A percentile compares a stretch with the other conserved stretches of the same genome.
Evolutionary conservation across 2,113 vertebrate genomes (phyloP).

Genomic region (Austrofundulus limnaeus): DNA sequence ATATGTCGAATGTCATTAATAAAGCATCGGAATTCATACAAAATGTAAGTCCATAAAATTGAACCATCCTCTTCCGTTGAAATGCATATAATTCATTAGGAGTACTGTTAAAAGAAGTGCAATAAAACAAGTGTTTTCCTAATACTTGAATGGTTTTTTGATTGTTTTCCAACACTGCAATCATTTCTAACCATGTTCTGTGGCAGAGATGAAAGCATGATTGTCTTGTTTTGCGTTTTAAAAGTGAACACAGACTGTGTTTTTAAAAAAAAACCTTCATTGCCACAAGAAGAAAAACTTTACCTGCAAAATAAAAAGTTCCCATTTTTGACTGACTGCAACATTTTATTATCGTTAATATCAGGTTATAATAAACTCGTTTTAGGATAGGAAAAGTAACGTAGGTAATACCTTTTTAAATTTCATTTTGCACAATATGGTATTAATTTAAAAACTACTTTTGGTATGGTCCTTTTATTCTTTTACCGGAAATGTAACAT

Average conservation of each 20-base stretch:
- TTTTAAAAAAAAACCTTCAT: neutral
- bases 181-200: neutral
- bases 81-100: conserved; percentile 13
- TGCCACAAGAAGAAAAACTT: neutral
- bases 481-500: conserved; percentile 43
- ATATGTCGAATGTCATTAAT: neutral
- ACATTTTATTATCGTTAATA: neutral
- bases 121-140: conserved; percentile 59
- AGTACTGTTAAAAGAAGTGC: conserved; percentile 42
- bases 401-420: no score
- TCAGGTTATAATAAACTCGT: neutral
- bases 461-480: neutral
- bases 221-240: neutral
- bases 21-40: conserved; percentile 11
- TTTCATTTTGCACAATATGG: neutral
- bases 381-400: neutral
- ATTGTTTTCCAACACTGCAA: neutral
- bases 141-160: neutral
- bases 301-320: neutral
- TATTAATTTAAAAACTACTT: neutral
- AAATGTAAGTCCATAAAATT: conserved; percentile 21
- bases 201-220: neutral
- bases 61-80: neutral
- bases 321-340: neutral
- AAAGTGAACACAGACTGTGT: neutral